A percentile compares a stretch with the other conserved stretches of the same genome.
phyloP scores from a whole-genome alignment of 1,140 invertebrate species.

The Drosophila gunungcola region DNA sequence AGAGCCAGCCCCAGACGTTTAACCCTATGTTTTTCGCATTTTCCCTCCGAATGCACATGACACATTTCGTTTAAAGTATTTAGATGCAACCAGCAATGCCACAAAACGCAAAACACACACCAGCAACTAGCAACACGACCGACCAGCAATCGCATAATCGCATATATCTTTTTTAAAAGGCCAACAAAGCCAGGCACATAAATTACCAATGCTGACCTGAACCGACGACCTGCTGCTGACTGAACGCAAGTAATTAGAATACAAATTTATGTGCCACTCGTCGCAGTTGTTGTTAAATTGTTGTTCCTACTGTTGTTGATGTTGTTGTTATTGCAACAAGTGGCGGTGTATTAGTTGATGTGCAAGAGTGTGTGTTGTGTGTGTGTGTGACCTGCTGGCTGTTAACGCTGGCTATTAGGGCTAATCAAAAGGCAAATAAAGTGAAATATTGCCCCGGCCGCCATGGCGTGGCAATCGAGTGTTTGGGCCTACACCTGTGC shows the following conservation, averaged over 20 bases:
- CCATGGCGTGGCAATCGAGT: slow-evolving; percentile 34
- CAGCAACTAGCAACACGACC: slow-evolving; percentile 5
- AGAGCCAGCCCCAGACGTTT: slow-evolving; percentile 28
- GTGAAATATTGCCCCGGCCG: slow-evolving; percentile 55
- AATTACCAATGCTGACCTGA: slow-evolving; percentile 57
- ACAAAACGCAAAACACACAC: slow-evolving; percentile 5
- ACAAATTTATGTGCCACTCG: slow-evolving; percentile 73
- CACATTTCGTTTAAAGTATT: slow-evolving; percentile 60
- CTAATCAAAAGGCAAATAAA: slow-evolving; percentile 82
- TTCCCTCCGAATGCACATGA: slow-evolving; percentile 21
- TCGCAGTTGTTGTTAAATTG: slow-evolving; percentile 17
- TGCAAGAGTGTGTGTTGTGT: slow-evolving; percentile 37
- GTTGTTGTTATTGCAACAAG: slow-evolving; percentile 70
- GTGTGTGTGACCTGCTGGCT: slow-evolving; percentile 32
- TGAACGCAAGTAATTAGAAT: slow-evolving; percentile 75
- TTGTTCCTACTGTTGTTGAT: neutral
- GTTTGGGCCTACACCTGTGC: slow-evolving; percentile 24
- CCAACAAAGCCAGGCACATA: slow-evolving; percentile 56
- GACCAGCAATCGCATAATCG: slow-evolving; percentile 38
- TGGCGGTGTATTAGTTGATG: slow-evolving; percentile 34
- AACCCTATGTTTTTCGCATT: slow-evolving; percentile 14
- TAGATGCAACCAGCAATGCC: slow-evolving; percentile 27
- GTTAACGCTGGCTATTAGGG: slow-evolving; percentile 69
- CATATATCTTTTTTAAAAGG: slow-evolving; percentile 66
- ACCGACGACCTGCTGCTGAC: slow-evolving; percentile 65